Percentiles rank a stretch among this genome's conserved stretches.
phyloP scores from a whole-genome alignment of 2,797 vertebrate species.

The Selene dorsalis region DNA sequence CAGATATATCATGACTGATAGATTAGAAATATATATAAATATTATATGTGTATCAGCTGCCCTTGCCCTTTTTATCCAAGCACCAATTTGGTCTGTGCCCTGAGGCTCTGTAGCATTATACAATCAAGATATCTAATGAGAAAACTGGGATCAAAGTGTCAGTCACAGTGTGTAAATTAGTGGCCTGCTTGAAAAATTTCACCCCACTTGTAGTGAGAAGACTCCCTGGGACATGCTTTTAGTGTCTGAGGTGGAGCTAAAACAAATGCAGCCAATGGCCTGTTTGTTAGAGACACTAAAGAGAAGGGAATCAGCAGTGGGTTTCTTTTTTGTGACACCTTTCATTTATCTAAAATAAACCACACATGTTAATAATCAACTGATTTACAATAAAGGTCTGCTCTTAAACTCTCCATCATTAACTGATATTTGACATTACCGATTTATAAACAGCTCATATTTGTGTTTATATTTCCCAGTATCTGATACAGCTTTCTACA shows the following conservation, averaged over 20 bases:
- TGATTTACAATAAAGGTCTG: background rate
- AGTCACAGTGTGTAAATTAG: conserved; percentile 31
- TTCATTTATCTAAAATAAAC: conserved; percentile 11
- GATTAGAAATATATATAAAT: background rate
- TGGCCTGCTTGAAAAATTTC: conserved; percentile 17
- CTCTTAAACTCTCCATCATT: background rate
- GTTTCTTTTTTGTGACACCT: conserved; percentile 11
- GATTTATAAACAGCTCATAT: background rate
- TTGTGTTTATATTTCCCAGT: background rate
- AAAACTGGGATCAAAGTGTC: conserved; percentile 40
- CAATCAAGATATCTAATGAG: conserved; percentile 41
- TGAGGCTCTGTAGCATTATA: conserved; percentile 6
- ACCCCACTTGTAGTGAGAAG: conserved; percentile 17
- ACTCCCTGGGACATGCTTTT: background rate
- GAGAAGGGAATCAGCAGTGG: background rate
- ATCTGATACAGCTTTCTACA: background rate
- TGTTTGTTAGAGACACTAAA: conserved; percentile 21
- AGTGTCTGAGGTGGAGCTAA: conserved; percentile 12
- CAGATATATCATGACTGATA: background rate
- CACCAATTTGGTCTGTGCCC: background rate
- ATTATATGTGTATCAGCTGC: background rate
- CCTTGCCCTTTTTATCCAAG: conserved; percentile 1
- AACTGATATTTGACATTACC: background rate
- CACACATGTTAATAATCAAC: background rate
- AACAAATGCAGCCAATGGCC: conserved; percentile 21